Conservation (phyloP, 1,140 invertebrate genomes). For the Leptopilina boulardi region DNA sequence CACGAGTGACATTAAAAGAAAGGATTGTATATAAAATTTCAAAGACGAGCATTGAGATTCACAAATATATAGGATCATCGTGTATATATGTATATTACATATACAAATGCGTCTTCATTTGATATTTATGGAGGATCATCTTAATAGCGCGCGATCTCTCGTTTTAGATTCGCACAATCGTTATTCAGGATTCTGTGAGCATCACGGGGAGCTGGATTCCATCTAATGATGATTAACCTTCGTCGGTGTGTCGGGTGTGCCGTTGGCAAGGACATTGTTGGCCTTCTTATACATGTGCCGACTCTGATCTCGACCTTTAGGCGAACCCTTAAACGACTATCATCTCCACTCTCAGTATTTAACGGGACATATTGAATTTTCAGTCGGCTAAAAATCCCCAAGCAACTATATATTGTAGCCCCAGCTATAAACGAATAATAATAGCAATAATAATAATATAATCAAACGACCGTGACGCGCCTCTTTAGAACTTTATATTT, state of each 20-base stretch:
- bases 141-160: constrained; percentile 23
- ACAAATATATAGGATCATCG: no score
- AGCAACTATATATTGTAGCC: constrained; percentile 10
- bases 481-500: constrained; percentile 18
- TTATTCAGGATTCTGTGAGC: constrained; percentile 30
- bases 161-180: constrained; percentile 19
- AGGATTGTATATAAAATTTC: no score
- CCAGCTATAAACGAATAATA: background rate
- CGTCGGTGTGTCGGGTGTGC: constrained; percentile 22
- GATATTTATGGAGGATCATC: constrained; percentile 33
- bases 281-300: constrained; percentile 16
- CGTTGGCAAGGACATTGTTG: constrained; percentile 6
- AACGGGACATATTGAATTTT: constrained; percentile 28
- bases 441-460: constrained; percentile 4
- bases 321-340: constrained; percentile 19
- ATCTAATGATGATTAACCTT: constrained; percentile 29
- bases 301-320: constrained; percentile 17
- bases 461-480: constrained; percentile 1
- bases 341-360: background rate
- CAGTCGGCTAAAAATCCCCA: background rate
- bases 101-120: background rate
- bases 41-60: no score
- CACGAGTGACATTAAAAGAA: no score
- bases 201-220: constrained; percentile 29
- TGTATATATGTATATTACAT: background rate